Percentiles rank a stretch among this genome's conserved stretches.
Evolutionary conservation across 2,888 invertebrate species (phyloP).

Genomic region (Germaria angustata): DNA sequence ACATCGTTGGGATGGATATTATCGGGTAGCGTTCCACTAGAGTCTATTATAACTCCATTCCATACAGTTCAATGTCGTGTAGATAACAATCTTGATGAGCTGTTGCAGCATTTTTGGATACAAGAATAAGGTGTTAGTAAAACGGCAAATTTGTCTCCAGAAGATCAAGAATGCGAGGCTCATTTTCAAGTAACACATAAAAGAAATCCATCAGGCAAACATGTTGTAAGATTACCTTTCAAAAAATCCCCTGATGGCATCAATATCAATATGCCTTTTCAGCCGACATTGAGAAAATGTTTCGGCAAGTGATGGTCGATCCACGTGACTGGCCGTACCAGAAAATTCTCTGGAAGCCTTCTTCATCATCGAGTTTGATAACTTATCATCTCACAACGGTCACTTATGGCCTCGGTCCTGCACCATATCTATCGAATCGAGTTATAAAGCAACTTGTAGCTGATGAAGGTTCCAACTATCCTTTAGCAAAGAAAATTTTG

Average conservation of each 20-base stretch:
- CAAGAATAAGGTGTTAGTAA: not conserved
- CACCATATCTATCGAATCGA: slow-evolving; percentile 23
- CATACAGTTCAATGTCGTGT: not conserved
- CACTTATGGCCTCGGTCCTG: slow-evolving; percentile 16
- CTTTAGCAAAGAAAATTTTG: slow-evolving; percentile 15
- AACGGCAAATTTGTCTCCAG: not conserved
- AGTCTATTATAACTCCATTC: not conserved
- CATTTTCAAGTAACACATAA: not conserved
- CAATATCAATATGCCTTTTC: slow-evolving; percentile 39
- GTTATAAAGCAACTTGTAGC: slow-evolving; percentile 27
- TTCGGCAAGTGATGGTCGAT: slow-evolving; percentile 21
- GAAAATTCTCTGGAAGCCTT: slow-evolving; percentile 4
- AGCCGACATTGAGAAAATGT: slow-evolving; percentile 52
- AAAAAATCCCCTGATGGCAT: slow-evolving; percentile 3
- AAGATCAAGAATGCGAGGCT: slow-evolving; percentile 3
- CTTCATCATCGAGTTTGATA: not conserved
- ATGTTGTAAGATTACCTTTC: slow-evolving; percentile 19
- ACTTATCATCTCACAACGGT: slow-evolving; percentile 16
- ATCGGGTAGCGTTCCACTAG: not conserved
- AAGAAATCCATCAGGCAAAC: not conserved
- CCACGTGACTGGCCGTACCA: slow-evolving; percentile 5
- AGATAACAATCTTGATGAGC: not conserved
- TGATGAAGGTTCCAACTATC: slow-evolving; percentile 16
- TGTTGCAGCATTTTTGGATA: no score
- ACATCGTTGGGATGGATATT: slow-evolving; percentile 28